Conservation (phyloP, 2,888 invertebrate genomes). For the Galeruca laticollis region DNA sequence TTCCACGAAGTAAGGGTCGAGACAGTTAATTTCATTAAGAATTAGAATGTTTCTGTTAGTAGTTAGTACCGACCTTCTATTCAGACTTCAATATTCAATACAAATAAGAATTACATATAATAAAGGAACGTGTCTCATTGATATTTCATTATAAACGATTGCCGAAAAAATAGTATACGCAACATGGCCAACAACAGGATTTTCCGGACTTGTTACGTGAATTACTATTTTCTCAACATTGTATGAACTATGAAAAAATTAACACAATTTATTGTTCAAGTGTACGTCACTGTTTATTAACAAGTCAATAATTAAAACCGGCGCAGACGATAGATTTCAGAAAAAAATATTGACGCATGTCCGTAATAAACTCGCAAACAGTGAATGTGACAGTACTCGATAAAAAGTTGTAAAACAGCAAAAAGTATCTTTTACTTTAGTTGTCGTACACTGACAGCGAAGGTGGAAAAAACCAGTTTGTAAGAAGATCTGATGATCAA, state of each 20-base stretch:
- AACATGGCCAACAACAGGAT: too few species aligned
- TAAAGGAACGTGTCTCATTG: too few species aligned
- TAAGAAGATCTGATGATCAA: slow-evolving; percentile 10
- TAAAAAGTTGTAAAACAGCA: slow-evolving; percentile 62
- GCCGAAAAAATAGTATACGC: too few species aligned
- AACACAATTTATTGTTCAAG: neutral
- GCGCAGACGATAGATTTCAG: slow-evolving; percentile 25
- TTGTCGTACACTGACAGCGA: slow-evolving; percentile 45
- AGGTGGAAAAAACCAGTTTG: slow-evolving; percentile 25
- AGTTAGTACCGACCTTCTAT: too few species aligned
- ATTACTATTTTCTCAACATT: too few species aligned
- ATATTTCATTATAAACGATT: too few species aligned
- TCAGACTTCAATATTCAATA: too few species aligned
- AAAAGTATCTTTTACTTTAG: slow-evolving; percentile 54
- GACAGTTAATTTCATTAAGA: too few species aligned
- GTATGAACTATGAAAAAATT: neutral
- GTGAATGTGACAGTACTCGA: slow-evolving; percentile 59
- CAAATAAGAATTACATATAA: too few species aligned
- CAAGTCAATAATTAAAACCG: slow-evolving; percentile 20
- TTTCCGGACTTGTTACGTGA: too few species aligned
- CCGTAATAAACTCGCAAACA: slow-evolving; percentile 59
- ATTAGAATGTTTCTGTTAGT: too few species aligned
- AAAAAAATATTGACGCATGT: slow-evolving; percentile 46
- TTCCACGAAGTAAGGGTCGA: too few species aligned
- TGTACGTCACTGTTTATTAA: slow-evolving; percentile 4